Conservation (phyloP, 2,113 vertebrate species). For the Daubentonia madagascariensis region DNA sequence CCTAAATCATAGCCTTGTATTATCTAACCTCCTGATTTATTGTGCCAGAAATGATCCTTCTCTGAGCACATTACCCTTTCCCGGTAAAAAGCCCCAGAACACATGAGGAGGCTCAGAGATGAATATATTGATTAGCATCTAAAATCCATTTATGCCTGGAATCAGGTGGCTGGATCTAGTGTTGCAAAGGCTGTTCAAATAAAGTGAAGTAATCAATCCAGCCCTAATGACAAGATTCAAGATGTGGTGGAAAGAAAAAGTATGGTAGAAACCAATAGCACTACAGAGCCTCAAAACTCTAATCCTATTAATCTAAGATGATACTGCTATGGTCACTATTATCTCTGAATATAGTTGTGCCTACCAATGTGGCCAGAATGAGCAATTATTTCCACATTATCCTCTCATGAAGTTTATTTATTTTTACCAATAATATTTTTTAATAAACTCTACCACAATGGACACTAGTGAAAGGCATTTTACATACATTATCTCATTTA, state of each 20-base stretch:
- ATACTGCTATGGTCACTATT: not conserved
- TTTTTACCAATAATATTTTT: not conserved
- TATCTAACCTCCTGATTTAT: not conserved
- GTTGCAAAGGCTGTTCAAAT: slow-evolving; percentile 13
- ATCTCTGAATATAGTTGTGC: not conserved
- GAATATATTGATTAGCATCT: not conserved
- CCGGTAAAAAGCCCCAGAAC: not conserved
- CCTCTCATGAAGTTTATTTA: not conserved
- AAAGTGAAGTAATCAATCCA: slow-evolving; percentile 26
- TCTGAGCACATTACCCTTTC: not conserved
- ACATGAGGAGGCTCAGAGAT: not conserved
- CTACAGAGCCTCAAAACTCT: not conserved
- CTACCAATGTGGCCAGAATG: not conserved
- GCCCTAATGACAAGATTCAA: not conserved
- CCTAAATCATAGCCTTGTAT: not conserved
- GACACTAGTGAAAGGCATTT: not conserved
- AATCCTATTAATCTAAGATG: not conserved
- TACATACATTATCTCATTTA: not conserved
- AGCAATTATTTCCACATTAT: not conserved
- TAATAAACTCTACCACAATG: not conserved
- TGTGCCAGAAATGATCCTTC: not conserved
- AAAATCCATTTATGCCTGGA: not conserved
- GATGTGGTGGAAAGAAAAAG: not conserved
- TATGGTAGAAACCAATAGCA: not conserved
- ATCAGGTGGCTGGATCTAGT: not conserved